Conservation (phyloP, 2,888 invertebrate genomes). For the Clunio marinus region DNA sequence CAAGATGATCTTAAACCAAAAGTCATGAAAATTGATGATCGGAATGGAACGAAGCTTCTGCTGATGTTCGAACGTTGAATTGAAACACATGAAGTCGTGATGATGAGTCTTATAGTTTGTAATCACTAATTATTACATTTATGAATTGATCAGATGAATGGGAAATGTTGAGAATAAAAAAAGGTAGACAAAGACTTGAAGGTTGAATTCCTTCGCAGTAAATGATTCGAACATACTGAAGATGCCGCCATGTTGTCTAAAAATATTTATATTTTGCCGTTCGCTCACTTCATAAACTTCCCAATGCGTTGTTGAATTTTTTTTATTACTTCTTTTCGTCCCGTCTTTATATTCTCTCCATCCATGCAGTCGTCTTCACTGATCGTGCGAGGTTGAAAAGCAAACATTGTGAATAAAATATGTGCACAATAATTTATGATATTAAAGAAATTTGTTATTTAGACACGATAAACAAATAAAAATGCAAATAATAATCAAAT, state of each 20-base stretch:
- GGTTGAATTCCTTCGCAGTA: constrained; percentile 20
- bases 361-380: neutral
- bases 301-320: neutral
- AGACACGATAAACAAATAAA: constrained; percentile 35
- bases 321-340: neutral
- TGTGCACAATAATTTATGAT: constrained; percentile 26
- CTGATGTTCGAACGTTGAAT: neutral
- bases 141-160: neutral
- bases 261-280: constrained; percentile 19
- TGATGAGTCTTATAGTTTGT: neutral
- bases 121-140: constrained; percentile 17
- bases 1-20: constrained; percentile 10
- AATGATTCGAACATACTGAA: constrained; percentile 1
- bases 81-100: constrained; percentile 6
- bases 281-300: constrained; percentile 18
- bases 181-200: constrained; percentile 16
- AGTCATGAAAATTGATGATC: constrained; percentile 35
- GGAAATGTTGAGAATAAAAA: neutral
- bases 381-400: neutral
- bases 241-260: constrained; percentile 38
- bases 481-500: constrained; percentile 37
- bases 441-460: constrained; percentile 27
- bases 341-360: too few species aligned
- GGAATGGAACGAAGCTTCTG: neutral
- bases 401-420: neutral